phyloP scores from a whole-genome alignment of 2,888 invertebrate species.

The Drosophila pegasa region DNA sequence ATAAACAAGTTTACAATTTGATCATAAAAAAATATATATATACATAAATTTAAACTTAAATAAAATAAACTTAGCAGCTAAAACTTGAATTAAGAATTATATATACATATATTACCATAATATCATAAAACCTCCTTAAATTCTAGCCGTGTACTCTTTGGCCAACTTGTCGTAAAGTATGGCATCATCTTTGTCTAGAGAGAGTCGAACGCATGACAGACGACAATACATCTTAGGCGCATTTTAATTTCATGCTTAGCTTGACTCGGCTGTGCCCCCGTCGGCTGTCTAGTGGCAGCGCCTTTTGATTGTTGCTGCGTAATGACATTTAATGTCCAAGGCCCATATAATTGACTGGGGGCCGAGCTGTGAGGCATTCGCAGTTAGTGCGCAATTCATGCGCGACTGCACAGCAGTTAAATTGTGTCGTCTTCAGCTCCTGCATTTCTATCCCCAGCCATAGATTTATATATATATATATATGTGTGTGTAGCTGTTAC shows the following conservation, averaged over 20 bases:
- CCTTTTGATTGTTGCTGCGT: constrained; percentile 78
- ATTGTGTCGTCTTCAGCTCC: constrained; percentile 46
- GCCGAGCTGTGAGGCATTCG: constrained; percentile 29
- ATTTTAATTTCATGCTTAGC: constrained; percentile 84
- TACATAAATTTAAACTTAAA: background rate
- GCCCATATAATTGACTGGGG: constrained; percentile 70
- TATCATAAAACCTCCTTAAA: background rate
- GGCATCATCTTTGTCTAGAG: constrained; percentile 47
- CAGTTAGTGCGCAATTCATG: constrained; percentile 56
- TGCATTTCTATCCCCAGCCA: constrained; percentile 18
- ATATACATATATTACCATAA: too few species aligned
- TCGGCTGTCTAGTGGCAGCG: constrained; percentile 18
- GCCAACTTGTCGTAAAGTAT: constrained; percentile 20
- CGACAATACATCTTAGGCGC: constrained; percentile 81
- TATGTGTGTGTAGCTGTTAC: constrained; percentile 24
- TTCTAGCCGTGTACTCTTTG: constrained; percentile 10
- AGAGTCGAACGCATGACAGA: constrained; percentile 64
- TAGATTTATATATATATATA: too few species aligned
- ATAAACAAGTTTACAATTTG: too few species aligned
- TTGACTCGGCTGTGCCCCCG: constrained; percentile 38
- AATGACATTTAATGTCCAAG: constrained; percentile 80
- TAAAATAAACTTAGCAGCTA: background rate
- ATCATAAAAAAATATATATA: too few species aligned
- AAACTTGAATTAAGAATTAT: background rate
- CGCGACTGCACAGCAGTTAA: constrained; percentile 78